Evolutionary conservation across 2,888 invertebrate genomes (phyloP).

Genomic region (Aleiodes testaceus): DNA sequence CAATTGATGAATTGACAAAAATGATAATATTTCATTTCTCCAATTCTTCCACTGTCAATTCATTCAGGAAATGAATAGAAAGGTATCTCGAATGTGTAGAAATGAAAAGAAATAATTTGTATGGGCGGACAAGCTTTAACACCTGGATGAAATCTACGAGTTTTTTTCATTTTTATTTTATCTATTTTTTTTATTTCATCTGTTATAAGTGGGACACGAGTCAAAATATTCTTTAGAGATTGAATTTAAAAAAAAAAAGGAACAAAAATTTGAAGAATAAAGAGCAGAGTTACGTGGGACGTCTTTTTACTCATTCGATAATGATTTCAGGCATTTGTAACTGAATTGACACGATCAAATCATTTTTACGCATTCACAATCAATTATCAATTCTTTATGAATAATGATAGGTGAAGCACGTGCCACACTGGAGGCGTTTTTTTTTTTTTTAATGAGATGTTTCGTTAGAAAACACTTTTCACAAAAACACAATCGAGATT

Average conservation of each 20-base stretch:
- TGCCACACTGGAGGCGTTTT: too few relatives aligned
- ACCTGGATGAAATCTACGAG: slow-evolving; percentile 12
- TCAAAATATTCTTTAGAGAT: slow-evolving; percentile 22
- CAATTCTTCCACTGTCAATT: background rate
- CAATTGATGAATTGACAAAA: too few relatives aligned
- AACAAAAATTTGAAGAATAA: background rate
- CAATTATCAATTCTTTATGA: background rate
- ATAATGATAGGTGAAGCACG: background rate
- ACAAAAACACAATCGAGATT: background rate
- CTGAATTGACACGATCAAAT: slow-evolving; percentile 5
- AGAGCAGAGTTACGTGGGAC: slow-evolving; percentile 18
- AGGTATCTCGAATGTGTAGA: slow-evolving; percentile 14
- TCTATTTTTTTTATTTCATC: background rate
- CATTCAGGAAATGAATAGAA: slow-evolving; percentile 20
- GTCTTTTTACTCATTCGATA: slow-evolving; percentile 10
- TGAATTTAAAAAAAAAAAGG: background rate
- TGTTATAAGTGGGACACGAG: slow-evolving; percentile 28
- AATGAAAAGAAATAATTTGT: slow-evolving; percentile 3
- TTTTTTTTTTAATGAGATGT: too few relatives aligned
- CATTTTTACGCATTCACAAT: background rate
- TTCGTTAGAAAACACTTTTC: background rate
- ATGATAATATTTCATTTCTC: too few relatives aligned
- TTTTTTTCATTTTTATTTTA: background rate
- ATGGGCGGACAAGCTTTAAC: slow-evolving; percentile 25
- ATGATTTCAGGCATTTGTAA: slow-evolving; percentile 3